A percentile compares a stretch with the other conserved stretches of the same genome.
Evolutionary conservation across 1,140 invertebrate species (phyloP).

Genomic region (Pogonomyrmex californicus): DNA sequence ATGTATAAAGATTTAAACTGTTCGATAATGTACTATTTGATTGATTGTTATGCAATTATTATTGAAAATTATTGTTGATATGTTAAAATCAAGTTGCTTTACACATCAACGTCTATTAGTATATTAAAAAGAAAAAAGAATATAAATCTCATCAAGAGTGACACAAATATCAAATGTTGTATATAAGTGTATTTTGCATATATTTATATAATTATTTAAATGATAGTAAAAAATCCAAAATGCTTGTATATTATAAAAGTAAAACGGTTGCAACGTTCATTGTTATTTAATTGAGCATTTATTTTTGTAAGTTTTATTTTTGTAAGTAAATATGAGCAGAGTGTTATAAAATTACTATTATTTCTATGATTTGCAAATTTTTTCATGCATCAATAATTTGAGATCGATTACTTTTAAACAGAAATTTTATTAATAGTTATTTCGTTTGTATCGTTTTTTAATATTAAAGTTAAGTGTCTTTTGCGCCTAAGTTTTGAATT

Average conservation of each 20-base stretch:
- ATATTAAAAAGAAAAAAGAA: not conserved
- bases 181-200: not conserved
- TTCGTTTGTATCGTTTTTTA: not conserved
- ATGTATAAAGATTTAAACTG: conserved; percentile 21
- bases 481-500: not conserved
- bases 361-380: not conserved
- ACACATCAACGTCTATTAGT: not conserved
- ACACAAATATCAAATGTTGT: conserved; percentile 1
- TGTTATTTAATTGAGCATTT: conserved; percentile 25
- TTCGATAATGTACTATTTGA: not conserved
- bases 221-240: not conserved
- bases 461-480: not conserved
- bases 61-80: not conserved
- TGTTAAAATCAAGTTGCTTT: not conserved
- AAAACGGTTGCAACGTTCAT: not conserved
- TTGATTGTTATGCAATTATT: not conserved
- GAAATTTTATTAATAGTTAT: not conserved
- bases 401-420: not conserved
- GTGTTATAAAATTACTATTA: not conserved
- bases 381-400: not conserved
- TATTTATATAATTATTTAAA: conserved; percentile 22
- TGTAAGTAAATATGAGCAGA: not conserved
- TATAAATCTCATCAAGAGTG: not conserved
- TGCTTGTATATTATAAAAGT: not conserved
- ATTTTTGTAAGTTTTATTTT: too few species aligned